These are phyloP conservation scores for Zenarchopterus dispar DNA, from an alignment of 2,797 vertebrate genomes.

Conservation along the genomic window DNA sequence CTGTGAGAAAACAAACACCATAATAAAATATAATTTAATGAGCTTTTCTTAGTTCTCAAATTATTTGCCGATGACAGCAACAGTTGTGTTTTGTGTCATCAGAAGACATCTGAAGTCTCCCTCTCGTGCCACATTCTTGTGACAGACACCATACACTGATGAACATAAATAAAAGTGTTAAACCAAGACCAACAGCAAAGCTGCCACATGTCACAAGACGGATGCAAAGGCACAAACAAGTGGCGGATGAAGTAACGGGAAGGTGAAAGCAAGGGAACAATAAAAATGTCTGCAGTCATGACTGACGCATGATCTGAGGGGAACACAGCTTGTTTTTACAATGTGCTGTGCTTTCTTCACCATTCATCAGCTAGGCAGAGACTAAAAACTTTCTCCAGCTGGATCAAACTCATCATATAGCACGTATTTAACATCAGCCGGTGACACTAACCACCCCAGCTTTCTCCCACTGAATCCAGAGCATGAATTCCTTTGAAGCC, in stretches of 20 bases:
- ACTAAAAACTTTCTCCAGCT: conserved; percentile 51
- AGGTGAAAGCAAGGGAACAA: conserved; percentile 31
- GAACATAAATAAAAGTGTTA: conserved; percentile 26
- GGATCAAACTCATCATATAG: conserved; percentile 44
- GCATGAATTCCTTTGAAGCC: conserved; percentile 58
- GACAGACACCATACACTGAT: conserved; percentile 24
- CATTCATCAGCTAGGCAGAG: conserved; percentile 31
- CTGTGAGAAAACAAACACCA: conserved; percentile 36
- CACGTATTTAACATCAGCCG: conserved; percentile 40
- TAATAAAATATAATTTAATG: conserved; percentile 8
- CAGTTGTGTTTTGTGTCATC: conserved; percentile 20
- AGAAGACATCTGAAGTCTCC: background rate
- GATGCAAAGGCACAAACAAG: conserved; percentile 46
- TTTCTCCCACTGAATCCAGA: conserved; percentile 49
- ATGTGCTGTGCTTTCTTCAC: conserved; percentile 27
- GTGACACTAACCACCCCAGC: conserved; percentile 52
- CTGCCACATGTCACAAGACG: conserved; percentile 43
- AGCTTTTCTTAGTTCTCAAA: conserved; percentile 5
- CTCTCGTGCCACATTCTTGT: conserved; percentile 2
- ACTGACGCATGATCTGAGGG: conserved; percentile 13
- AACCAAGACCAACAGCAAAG: conserved; percentile 37
- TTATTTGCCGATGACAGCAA: conserved; percentile 16
- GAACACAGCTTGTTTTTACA: conserved; percentile 21
- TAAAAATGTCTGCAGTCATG: conserved; percentile 9
- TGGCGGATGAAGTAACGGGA: conserved; percentile 39